phyloP scores from a whole-genome alignment of 2,113 vertebrate species.

The Caranx ignobilis region DNA sequence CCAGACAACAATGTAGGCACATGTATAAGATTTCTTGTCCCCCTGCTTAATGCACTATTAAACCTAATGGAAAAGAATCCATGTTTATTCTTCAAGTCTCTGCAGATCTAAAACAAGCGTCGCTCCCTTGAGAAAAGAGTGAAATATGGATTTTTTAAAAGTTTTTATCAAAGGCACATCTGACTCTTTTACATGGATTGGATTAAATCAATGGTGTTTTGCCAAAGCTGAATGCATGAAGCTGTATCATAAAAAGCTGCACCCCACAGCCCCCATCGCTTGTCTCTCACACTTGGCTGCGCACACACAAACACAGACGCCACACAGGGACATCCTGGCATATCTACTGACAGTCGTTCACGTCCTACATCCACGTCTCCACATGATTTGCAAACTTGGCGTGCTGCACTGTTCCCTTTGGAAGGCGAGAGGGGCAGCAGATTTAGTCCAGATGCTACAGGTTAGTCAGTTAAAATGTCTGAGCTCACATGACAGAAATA shows the following conservation, averaged over 20 bases:
- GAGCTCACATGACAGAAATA: conserved; percentile 31
- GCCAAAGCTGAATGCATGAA: conserved; percentile 9
- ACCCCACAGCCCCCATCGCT: not conserved
- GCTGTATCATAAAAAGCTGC: not conserved
- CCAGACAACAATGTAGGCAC: conserved; percentile 28
- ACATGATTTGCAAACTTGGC: conserved; percentile 63
- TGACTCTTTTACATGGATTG: conserved; percentile 23
- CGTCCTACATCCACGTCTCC: conserved; percentile 50
- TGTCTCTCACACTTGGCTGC: conserved; percentile 13
- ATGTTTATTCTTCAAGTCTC: not conserved
- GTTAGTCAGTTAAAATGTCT: conserved; percentile 50
- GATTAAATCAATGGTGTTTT: conserved; percentile 6
- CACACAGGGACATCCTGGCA: conserved; percentile 38
- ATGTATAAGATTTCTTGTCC: not conserved
- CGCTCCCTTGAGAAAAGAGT: not conserved
- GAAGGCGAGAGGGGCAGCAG: conserved; percentile 38
- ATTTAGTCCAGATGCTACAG: conserved; percentile 69
- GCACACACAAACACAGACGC: conserved; percentile 10
- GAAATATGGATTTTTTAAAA: conserved; percentile 3
- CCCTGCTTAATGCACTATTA: conserved; percentile 27
- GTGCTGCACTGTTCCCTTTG: conserved; percentile 17
- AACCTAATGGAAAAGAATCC: not conserved
- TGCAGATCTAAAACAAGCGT: not conserved
- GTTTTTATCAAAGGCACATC: not conserved
- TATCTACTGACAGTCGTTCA: conserved; percentile 44